Conservation (phyloP, 2,797 vertebrate species). For the Otus scops region DNA sequence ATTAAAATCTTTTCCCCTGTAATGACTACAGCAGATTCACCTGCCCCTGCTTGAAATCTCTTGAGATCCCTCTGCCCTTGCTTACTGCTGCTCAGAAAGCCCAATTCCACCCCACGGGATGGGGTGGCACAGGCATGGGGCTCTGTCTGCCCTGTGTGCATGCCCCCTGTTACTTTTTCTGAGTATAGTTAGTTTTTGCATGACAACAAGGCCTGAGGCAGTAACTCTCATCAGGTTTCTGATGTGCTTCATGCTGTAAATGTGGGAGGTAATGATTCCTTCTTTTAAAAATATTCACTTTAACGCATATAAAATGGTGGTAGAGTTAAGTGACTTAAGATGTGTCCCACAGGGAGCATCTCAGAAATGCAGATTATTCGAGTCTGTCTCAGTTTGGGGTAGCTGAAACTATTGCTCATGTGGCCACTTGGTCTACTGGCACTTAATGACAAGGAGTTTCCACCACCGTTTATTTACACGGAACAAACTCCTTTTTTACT, state of each 20-base stretch:
- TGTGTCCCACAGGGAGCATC: neutral
- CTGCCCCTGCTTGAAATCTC: neutral
- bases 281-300: neutral
- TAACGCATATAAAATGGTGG: neutral
- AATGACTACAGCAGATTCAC: neutral
- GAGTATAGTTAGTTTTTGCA: neutral
- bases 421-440: neutral
- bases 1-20: neutral
- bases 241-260: neutral
- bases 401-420: neutral
- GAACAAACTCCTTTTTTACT: neutral
- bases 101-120: fast-evolving
- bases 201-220: neutral
- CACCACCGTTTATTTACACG: neutral
- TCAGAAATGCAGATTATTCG: neutral
- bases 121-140: neutral
- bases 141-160: fast-evolving
- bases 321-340: neutral
- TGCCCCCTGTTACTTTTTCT: neutral
- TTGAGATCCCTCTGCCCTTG: neutral
- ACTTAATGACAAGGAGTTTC: neutral
- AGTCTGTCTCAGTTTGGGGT: neutral
- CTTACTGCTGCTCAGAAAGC: neutral
- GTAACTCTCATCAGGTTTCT: neutral
- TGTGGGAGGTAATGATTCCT: neutral